Evolutionary conservation across 2,113 vertebrate genomes (phyloP).

Genomic region (Phylloscopus trochilus): DNA sequence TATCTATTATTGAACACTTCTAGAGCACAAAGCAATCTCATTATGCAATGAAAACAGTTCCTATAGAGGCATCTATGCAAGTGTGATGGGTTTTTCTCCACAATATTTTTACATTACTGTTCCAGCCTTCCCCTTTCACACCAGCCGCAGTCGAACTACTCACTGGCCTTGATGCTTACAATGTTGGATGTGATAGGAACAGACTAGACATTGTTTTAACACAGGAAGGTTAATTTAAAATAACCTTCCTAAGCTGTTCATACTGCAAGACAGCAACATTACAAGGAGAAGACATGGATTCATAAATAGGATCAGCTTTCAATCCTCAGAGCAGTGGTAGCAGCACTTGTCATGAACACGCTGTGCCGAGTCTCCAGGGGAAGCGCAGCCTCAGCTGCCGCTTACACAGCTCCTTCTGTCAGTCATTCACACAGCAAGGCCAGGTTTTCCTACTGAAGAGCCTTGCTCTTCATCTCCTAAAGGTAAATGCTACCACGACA

Average conservation of each 20-base stretch:
- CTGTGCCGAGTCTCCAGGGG: slow-evolving; percentile 6
- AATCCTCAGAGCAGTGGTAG: neutral
- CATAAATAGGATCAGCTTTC: slow-evolving; percentile 51
- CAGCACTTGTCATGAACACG: slow-evolving; percentile 42
- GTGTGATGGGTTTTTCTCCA: neutral
- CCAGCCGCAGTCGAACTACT: neutral
- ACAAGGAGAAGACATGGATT: slow-evolving; percentile 37
- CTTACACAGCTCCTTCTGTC: slow-evolving; percentile 37
- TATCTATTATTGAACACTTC: neutral
- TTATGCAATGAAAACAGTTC: neutral
- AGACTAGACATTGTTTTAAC: slow-evolving; percentile 50
- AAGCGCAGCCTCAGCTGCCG: neutral
- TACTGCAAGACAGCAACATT: slow-evolving; percentile 36
- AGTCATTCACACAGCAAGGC: neutral
- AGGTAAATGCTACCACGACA: slow-evolving; percentile 2
- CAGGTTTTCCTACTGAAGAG: neutral
- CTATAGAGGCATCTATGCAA: neutral
- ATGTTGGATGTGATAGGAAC: slow-evolving; percentile 44
- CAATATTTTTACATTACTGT: neutral
- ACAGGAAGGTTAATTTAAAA: slow-evolving; percentile 61
- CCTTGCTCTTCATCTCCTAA: neutral
- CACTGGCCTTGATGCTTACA: slow-evolving; percentile 1
- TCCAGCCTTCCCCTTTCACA: neutral
- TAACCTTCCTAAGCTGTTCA: slow-evolving; percentile 54
- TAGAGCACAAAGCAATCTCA: neutral